Base-by-base conservation (phyloP, 2,888 invertebrate species). In the Buathra laborator region DNA sequence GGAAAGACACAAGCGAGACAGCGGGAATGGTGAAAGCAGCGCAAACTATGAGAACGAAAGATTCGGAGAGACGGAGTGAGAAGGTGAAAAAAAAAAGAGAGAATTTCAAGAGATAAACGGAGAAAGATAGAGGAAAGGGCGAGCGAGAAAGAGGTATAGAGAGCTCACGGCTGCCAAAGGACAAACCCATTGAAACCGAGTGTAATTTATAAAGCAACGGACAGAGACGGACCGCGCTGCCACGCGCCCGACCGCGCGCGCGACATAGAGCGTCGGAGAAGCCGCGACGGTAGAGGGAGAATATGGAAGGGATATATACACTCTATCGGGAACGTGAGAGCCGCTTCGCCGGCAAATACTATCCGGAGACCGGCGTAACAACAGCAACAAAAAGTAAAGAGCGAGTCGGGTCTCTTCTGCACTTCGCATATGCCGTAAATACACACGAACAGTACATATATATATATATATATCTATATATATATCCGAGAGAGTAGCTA, bases 121-220 rank as follows among this genome's bases (percentile, higher is more conserved):
- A 19, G 43, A 56, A 14, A 32, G 56, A 75, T 24, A 19, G 74
- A 64, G 43, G 59, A 62, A 68, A 79, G 53, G 19, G 10, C 56
- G 77, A 70, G 68, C 46, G 81, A 77, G 84, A 86, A 37, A 79
- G 64, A 68, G 37, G 24, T 19, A 51, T 24, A 44, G 56, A 64
- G 53, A 71, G 37, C 53, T 64, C 62, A 67, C 62, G 46, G 37
- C 43, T 59, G n/a, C 51, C 74, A 82, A 90, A 89, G 87, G 89
- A 88, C 89, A 87, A 87, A 86, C 81, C 81, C 86, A 88, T 88
- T 88, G 89, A 88, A 88, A 88, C 71, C 44, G 82, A 76, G 71
- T 70, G 86, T 83, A 86, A 89, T 89, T 88, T 88, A 86, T 84
- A 68, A 82, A 77, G 72, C 64, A 68, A 59, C 46, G 43, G 77